Evolutionary conservation across 2,888 invertebrate species (phyloP), one percentile per base, ranked within the genome.

Genomic region (Harmothoe impar): DNA sequence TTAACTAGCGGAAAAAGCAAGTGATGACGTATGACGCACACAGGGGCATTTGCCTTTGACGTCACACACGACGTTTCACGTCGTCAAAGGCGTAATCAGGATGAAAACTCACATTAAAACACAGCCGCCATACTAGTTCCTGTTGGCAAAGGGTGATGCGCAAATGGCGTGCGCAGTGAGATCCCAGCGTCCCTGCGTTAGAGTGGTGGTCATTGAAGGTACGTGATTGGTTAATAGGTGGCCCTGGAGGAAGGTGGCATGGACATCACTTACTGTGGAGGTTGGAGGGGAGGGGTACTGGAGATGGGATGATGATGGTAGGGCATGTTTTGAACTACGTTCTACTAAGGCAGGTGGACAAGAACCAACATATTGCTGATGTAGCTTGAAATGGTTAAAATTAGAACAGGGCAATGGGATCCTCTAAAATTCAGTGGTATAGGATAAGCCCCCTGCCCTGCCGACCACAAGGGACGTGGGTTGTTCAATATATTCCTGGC

Each of bases 71-170:
- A 43, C 10, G 10, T 43, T 43, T 43, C 10, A 43, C 43, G 43
- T 43, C 10, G 43, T 43, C 43, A 43, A 43, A 25, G 77, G 10
- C 31, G 31, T 77, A 77, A 77, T 31, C 29, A 77, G 77, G 77
- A 31, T n/a, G 29, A 77, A 77, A 77, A 77, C 77, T 15, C 77
- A 25, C 77, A 77, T 77, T 77, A 77, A 77, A 77, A 77, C 77
- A 15, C 17, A 25, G n/a, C 15, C 77, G 29, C 31, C 31, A 31
- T 77, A 5, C 77, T 25, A 17, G n/a, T 77, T 77, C 77, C 77
- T 20, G 77, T 31, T 5, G 77, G 17, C 77, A 25, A 77, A n/a
- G n/a, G 77, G 25, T 31, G 77, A 77, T 77, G 77, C 25, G 77
- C 77, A 31, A 25, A 77, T 77, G 29, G 77, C 77, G 77, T 77